A percentile compares a stretch with the other conserved stretches of the same genome.
Conservation (phyloP, 2,797 vertebrate genomes). For the Neomorphus geoffroyi region DNA sequence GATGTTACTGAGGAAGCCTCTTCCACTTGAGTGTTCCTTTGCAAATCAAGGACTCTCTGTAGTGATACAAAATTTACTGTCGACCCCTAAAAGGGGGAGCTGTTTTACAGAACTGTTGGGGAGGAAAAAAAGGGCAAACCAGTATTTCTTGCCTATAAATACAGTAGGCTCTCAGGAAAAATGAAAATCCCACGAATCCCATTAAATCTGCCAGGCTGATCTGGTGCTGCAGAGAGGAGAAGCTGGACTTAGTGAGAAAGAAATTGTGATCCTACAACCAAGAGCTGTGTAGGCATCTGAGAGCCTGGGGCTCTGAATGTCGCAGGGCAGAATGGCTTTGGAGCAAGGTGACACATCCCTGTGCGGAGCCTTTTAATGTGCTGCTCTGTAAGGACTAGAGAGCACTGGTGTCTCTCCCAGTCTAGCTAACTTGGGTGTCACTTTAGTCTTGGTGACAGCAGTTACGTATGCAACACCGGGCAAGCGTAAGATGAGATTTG, state of each 20-base stretch:
- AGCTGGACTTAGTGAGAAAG: background rate
- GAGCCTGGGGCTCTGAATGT: background rate
- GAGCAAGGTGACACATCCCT: background rate
- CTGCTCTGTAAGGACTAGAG: background rate
- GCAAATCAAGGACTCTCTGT: constrained; percentile 5
- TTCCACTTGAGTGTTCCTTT: background rate
- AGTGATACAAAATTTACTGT: constrained; percentile 14
- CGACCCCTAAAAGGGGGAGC: background rate
- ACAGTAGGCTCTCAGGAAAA: background rate
- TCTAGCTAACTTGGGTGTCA: background rate
- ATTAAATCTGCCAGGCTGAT: background rate
- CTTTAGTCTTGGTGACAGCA: background rate
- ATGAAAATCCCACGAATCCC: background rate
- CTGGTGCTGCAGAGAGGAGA: background rate
- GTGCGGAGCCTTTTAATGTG: background rate
- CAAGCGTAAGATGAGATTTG: no score
- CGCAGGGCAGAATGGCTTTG: background rate
- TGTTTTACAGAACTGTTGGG: background rate
- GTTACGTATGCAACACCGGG: accelerated
- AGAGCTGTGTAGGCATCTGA: background rate
- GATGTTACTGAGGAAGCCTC: background rate
- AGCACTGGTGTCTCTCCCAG: background rate
- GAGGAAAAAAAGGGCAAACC: background rate
- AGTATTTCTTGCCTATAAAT: constrained; percentile 7
- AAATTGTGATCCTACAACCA: background rate